Evolutionary conservation across 2,888 invertebrate species (phyloP), one percentile per base, ranked within the genome.

Genomic region (Melinaea marsaeus): DNA sequence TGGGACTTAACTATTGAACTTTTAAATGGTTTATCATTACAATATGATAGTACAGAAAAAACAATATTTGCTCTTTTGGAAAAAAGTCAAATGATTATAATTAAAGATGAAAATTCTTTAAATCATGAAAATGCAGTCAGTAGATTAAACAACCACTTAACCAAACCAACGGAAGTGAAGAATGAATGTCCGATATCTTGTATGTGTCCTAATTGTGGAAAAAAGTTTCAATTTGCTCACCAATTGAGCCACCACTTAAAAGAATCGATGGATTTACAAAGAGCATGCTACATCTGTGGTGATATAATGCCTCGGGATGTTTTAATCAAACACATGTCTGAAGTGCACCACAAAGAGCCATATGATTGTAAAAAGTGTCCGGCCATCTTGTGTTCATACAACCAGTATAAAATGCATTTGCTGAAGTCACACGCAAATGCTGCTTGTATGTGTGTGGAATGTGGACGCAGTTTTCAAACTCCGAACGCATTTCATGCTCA

Each of bases 261-360:
- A 57, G 83, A 83, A 22, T 86, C 88, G 0, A 77, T 79, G 0
- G 83, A 86, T 65, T 71, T 79, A 37, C 77, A 79, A 64, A 73
- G 83, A 42, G 87, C 87, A 0, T 90, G 90, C 58, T 77, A 83
- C 51, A 70, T 87, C 22, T 90, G 90, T 62, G 84, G 83, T 0
- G 54, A 75, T 55, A 79, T 88, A 1, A 84, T 88, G 85, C 70
- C 64, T 2, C 75, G 83, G 57, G 74, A 85, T 37, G 76, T 81
- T 2, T 64, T 89, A 34, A 71, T 86, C 0, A 32, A 59, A 2
- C 90, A 90, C 75, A 71, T 87, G 22, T 67, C 60, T 9, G 51
- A 74, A 0, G 59, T 13, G 0, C 90, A 90, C 65, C 65, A 74
- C 3, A 69, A 67, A n/a, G 61, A 74, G 6, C 74, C 81, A 0